phyloP scores from a whole-genome alignment of 1,140 invertebrate species.

The Drusus annulatus region DNA sequence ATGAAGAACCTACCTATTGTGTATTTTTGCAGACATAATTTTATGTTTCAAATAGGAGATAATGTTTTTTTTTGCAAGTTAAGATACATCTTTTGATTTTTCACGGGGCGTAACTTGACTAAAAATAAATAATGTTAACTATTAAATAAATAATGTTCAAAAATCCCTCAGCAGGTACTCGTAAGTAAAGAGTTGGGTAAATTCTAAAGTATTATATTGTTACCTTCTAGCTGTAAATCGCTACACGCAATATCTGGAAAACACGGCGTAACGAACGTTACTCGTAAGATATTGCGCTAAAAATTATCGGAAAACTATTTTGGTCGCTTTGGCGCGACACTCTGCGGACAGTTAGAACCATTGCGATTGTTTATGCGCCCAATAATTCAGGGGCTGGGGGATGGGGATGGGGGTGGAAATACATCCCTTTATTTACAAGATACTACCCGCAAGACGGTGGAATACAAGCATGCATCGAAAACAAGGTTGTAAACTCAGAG shows the following conservation, averaged over 20 bases:
- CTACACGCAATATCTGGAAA: neutral
- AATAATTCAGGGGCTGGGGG: slow-evolving; percentile 41
- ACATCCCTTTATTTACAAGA: neutral
- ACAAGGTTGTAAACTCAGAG: no score
- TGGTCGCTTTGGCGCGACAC: neutral
- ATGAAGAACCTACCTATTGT: no score
- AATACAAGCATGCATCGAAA: neutral
- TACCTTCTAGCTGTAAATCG: neutral
- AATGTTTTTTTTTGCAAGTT: no score
- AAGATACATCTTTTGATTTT: no score
- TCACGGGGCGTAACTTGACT: no score
- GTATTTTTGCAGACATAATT: no score
- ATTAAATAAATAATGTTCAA: neutral
- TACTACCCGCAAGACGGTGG: neutral
- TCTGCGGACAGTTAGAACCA: slow-evolving; percentile 33
- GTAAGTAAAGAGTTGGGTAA: neutral
- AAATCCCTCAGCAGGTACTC: neutral
- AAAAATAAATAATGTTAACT: neutral
- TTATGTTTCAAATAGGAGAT: no score
- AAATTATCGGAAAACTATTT: slow-evolving; percentile 41
- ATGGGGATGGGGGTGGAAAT: neutral
- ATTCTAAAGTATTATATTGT: neutral
- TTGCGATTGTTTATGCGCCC: slow-evolving; percentile 39
- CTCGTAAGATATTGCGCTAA: neutral
- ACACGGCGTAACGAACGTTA: neutral